Conservation (phyloP, 2,888 invertebrate genomes). For the Drosophila greeni region DNA sequence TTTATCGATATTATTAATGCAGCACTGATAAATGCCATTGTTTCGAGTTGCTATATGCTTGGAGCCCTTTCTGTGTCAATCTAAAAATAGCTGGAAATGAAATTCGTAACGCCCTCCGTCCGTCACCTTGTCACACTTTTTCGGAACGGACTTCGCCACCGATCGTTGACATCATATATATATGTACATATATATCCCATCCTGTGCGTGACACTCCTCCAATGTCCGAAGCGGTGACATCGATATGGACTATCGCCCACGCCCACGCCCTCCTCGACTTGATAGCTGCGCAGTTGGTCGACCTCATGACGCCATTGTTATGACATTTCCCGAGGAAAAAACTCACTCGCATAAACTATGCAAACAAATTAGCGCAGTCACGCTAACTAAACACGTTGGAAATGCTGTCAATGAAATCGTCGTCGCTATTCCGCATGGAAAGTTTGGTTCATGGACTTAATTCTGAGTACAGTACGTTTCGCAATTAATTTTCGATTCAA, state of each 20-base stretch:
- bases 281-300: conserved; percentile 26
- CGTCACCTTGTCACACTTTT: conserved; percentile 28
- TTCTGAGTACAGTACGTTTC: conserved; percentile 12
- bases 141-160: background rate
- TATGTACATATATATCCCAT: background rate
- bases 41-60: background rate
- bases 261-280: conserved; percentile 13
- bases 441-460: conserved; percentile 37
- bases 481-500: conserved; percentile 29
- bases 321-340: conserved; percentile 53
- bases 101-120: conserved; percentile 1
- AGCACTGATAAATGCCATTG: background rate
- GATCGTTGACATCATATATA: conserved; percentile 7
- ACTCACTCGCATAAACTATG: conserved; percentile 28
- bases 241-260: conserved; percentile 11
- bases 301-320: conserved; percentile 62
- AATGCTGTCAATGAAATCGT: conserved; percentile 10
- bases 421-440: conserved; percentile 22
- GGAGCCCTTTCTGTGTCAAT: conserved; percentile 23
- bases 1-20: background rate
- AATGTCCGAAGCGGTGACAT: conserved; percentile 9
- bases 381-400: conserved; percentile 57
- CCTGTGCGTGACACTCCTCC: conserved; percentile 29
- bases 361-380: conserved; percentile 64
- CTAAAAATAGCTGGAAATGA: conserved; percentile 6